A percentile compares a stretch with the other conserved stretches of the same genome.
Evolutionary conservation across 2,888 invertebrate species (phyloP).

Genomic region (Campoplex capitator): DNA sequence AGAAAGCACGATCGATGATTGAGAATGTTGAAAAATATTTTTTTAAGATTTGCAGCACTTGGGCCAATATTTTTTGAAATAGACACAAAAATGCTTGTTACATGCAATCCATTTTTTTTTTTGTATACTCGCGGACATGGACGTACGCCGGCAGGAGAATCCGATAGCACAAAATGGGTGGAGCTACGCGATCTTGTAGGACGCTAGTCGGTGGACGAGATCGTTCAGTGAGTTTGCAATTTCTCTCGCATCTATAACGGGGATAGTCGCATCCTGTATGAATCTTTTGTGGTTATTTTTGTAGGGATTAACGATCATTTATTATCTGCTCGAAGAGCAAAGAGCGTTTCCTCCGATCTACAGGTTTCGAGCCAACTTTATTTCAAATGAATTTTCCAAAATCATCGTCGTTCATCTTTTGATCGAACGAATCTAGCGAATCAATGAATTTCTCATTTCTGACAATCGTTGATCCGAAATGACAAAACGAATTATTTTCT

Average conservation of each 20-base stretch:
- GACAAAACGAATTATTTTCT: neutral
- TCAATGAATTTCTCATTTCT: no score
- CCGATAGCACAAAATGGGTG: conserved; percentile 55
- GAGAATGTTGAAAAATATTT: neutral
- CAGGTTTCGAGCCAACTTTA: no score
- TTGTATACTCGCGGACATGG: neutral
- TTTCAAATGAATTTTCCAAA: no score
- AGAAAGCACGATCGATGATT: neutral
- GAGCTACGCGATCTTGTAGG: conserved; percentile 22
- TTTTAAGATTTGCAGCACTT: no score
- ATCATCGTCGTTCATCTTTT: no score
- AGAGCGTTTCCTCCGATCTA: neutral
- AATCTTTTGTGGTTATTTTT: conserved; percentile 46
- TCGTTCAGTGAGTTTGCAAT: conserved; percentile 47
- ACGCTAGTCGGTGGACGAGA: conserved; percentile 26
- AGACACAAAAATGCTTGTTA: neutral
- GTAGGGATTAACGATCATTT: neutral
- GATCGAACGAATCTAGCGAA: no score
- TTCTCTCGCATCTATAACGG: conserved; percentile 52
- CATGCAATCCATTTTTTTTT: neutral
- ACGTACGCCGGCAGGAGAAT: conserved; percentile 23
- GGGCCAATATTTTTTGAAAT: neutral
- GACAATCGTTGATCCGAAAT: no score
- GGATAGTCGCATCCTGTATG: conserved; percentile 31
- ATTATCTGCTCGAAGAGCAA: neutral